Conservation (phyloP, 2,113 vertebrate species). For the Toxostoma redivivum region DNA sequence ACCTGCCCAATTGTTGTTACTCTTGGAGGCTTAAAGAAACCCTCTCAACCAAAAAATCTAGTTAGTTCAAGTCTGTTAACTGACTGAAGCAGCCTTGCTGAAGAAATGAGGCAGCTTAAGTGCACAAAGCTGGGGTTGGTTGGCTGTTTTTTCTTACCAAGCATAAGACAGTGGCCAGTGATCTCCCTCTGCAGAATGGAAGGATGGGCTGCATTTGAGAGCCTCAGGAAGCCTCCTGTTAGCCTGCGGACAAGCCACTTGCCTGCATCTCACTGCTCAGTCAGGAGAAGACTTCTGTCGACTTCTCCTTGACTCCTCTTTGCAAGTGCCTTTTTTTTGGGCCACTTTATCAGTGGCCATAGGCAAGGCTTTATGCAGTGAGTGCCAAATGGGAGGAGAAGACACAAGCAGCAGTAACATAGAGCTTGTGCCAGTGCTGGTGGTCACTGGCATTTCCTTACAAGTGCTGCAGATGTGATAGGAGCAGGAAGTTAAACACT, state of each 20-base stretch:
- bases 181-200: neutral
- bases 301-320: neutral
- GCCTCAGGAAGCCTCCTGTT: fast-evolving
- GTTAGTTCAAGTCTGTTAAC: neutral
- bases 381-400: neutral
- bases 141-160: neutral
- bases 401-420: neutral
- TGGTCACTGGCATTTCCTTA: neutral
- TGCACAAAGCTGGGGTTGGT: neutral
- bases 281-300: neutral
- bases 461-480: neutral
- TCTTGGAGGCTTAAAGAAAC: neutral
- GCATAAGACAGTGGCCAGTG: neutral
- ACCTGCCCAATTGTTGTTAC: neutral
- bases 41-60: neutral
- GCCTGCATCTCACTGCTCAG: neutral
- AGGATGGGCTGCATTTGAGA: neutral
- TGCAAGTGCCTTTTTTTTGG: neutral
- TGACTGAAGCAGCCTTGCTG: neutral
- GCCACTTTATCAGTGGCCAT: neutral
- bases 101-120: neutral
- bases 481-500: neutral
- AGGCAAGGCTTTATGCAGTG: neutral
- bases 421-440: neutral
- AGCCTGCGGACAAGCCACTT: neutral